Evolutionary conservation across 2,113 vertebrate species (phyloP).

Genomic region (Orthonyx spaldingii): DNA sequence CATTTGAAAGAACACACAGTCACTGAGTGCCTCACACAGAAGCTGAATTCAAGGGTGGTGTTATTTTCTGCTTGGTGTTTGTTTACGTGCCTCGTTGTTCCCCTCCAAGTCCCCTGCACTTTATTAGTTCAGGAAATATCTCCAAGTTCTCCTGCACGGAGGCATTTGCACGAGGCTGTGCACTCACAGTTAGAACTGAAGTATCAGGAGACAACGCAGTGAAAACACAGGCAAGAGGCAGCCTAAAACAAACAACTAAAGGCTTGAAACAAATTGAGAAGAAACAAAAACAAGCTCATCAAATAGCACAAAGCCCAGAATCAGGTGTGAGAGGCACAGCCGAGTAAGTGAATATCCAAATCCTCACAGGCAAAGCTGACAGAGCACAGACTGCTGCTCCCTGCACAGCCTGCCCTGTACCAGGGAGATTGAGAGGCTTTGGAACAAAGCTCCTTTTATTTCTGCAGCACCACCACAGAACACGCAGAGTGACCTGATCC

Average conservation of each 20-base stretch:
- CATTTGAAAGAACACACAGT: background rate
- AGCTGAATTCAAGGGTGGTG: background rate
- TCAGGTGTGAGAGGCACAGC: conserved; percentile 62
- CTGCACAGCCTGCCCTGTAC: conserved; percentile 51
- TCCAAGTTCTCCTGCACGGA: conserved; percentile 40
- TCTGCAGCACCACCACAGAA: conserved; percentile 26
- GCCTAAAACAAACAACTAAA: conserved; percentile 65
- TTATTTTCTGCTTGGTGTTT: conserved; percentile 20
- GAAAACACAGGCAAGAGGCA: conserved; percentile 39
- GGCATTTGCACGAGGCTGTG: conserved; percentile 34
- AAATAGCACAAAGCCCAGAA: conserved; percentile 44
- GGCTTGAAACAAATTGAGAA: conserved; percentile 66
- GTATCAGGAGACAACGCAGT: conserved; percentile 42
- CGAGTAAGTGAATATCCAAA: conserved; percentile 57
- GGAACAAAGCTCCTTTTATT: conserved; percentile 68
- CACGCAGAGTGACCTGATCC: conserved; percentile 20
- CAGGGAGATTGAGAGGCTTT: conserved; percentile 51
- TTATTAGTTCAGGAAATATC: conserved; percentile 56
- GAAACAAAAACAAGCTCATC: conserved; percentile 58
- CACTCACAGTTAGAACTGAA: conserved; percentile 59
- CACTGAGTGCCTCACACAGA: background rate
- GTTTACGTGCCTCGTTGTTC: conserved; percentile 31
- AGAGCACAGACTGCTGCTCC: conserved; percentile 46
- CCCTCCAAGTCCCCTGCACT: conserved; percentile 38
- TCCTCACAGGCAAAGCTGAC: conserved; percentile 43